Conservation (phyloP, 2,888 invertebrate genomes). For the Synanthedon formicaeformis region DNA sequence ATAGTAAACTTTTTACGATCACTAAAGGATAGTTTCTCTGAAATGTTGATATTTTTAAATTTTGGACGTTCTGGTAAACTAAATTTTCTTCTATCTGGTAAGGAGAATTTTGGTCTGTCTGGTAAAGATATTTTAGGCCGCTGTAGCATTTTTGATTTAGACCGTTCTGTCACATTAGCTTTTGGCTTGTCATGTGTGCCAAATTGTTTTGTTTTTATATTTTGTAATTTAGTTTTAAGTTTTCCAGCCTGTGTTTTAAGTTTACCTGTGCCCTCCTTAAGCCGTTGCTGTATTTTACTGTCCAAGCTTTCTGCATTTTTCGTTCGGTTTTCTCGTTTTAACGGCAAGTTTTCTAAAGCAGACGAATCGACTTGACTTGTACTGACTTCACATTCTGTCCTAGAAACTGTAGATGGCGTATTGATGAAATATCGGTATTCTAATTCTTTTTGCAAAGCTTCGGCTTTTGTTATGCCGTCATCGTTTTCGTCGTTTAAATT, state of each 20-base stretch:
- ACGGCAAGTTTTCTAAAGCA: constrained; percentile 73
- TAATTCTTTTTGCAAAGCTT: constrained; percentile 72
- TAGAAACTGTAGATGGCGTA: constrained; percentile 70
- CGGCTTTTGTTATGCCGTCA: constrained; percentile 46
- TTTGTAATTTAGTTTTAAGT: constrained; percentile 75
- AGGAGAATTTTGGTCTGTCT: constrained; percentile 68
- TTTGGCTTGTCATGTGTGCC: constrained; percentile 68
- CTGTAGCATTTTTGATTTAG: constrained; percentile 62
- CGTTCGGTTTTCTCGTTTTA: constrained; percentile 68
- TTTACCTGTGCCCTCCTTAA: constrained; percentile 78
- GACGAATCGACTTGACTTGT: constrained; percentile 77
- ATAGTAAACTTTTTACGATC: constrained; percentile 74
- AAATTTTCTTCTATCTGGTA: constrained; percentile 73
- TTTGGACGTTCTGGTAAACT: constrained; percentile 74
- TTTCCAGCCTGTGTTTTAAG: constrained; percentile 79
- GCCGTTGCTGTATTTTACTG: constrained; percentile 73
- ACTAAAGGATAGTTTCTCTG: constrained; percentile 66
- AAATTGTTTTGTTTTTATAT: constrained; percentile 70
- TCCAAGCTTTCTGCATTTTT: constrained; percentile 64
- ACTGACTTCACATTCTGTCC: constrained; percentile 74
- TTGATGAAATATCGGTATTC: constrained; percentile 74
- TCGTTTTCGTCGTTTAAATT: constrained; percentile 27
- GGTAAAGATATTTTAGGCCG: constrained; percentile 68
- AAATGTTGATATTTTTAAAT: constrained; percentile 58
- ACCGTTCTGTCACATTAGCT: constrained; percentile 69